These are phyloP conservation scores for Lepisosteus osseus DNA, from an alignment of 2,113 vertebrate species.

Conservation along the genomic window DNA sequence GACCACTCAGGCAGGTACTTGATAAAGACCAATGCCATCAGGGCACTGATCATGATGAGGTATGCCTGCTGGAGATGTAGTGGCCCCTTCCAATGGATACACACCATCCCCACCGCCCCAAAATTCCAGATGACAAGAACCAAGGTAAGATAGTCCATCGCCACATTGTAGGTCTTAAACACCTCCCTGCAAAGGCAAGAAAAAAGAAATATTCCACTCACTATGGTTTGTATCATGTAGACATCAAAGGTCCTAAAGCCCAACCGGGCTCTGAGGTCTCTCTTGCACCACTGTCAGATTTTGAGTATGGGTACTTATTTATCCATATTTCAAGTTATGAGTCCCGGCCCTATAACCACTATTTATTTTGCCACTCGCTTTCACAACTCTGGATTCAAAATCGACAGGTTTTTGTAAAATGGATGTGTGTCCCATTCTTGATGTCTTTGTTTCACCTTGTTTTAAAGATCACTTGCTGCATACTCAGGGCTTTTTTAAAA, in stretches of 20 bases:
- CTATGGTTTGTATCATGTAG: too few relatives aligned
- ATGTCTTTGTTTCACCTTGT: too few relatives aligned
- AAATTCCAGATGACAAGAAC: slow-evolving; percentile 93
- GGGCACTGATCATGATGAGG: slow-evolving; percentile 95
- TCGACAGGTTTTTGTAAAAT: too few relatives aligned
- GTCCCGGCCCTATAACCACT: too few relatives aligned
- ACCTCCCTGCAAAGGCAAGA: slow-evolving; percentile 73
- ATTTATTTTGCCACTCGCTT: too few relatives aligned
- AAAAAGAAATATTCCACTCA: neutral
- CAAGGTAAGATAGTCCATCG: slow-evolving; percentile 91
- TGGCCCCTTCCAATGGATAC: slow-evolving; percentile 96
- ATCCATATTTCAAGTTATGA: too few relatives aligned
- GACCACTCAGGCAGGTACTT: slow-evolving; percentile 97
- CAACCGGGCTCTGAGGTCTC: neutral
- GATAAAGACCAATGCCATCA: slow-evolving; percentile 97
- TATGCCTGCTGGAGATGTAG: slow-evolving; percentile 92
- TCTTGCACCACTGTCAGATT: neutral
- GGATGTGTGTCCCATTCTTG: too few relatives aligned
- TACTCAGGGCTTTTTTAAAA: too few relatives aligned
- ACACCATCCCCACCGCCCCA: slow-evolving; percentile 93
- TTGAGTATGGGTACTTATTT: too few relatives aligned
- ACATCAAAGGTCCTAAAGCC: neutral
- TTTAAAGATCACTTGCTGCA: too few relatives aligned
- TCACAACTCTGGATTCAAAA: too few relatives aligned
- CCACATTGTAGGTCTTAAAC: slow-evolving; percentile 90